Evolutionary conservation across 2,797 vertebrate species (phyloP).

Genomic region (Thaleichthys pacificus): DNA sequence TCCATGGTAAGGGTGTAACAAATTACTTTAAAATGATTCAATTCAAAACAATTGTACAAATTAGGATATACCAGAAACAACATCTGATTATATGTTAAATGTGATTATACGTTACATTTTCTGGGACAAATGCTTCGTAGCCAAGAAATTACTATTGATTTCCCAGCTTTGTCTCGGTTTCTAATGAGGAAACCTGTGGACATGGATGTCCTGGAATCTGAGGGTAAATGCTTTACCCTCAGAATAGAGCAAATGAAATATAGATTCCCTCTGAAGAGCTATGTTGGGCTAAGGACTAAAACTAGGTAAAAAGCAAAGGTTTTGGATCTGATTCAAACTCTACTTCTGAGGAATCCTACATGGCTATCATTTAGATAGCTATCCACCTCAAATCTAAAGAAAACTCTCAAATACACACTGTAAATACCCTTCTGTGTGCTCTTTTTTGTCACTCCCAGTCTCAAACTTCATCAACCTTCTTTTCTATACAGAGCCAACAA

Average conservation of each 20-base stretch:
- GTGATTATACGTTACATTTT: too few species aligned
- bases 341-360: not conserved
- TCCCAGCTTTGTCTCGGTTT: conserved; percentile 40
- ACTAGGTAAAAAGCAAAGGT: not conserved
- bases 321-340: too few species aligned
- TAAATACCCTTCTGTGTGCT: conserved; percentile 18
- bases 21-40: too few species aligned
- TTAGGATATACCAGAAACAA: too few species aligned
- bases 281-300: conserved; percentile 4
- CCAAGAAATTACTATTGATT: conserved; percentile 23
- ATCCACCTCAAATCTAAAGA: not conserved
- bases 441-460: conserved; percentile 5
- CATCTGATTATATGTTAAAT: too few species aligned
- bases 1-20: too few species aligned
- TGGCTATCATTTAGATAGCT: not conserved
- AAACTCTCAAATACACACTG: conserved; percentile 15
- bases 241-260: conserved; percentile 42
- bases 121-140: too few species aligned
- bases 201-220: conserved; percentile 30
- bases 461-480: not conserved
- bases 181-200: conserved; percentile 45
- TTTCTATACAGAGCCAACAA: not conserved
- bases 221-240: conserved; percentile 36
- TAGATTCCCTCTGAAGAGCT: conserved; percentile 35
- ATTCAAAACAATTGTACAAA: too few species aligned